Evolutionary conservation across 2,888 invertebrate species (phyloP), one percentile per base, ranked within the genome.

Genomic region (Andricus curvator): DNA sequence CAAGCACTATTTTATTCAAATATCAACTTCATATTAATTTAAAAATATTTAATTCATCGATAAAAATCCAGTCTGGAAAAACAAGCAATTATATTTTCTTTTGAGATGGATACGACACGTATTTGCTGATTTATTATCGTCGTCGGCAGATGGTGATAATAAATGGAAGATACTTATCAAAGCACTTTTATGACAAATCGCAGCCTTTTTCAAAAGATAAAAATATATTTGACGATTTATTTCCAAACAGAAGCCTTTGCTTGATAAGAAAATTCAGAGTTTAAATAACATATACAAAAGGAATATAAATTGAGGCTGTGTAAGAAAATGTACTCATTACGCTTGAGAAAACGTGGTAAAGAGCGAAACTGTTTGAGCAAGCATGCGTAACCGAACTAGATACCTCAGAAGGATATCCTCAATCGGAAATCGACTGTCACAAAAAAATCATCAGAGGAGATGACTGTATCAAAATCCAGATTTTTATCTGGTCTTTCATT

Each of bases 331-430:
- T n/a, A 56, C 56, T 11, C 25, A 70, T 70, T 48, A 70, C 48
- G 68, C 48, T 20, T 48, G 68, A 70, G 48, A 48, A 48, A 70
- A 48, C 25, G 25, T 25, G 11, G 25, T 48, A 29, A 70, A 48
- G 48, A 48, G 48, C 25, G 25, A 29, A 29, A 70, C 22, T 70
- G 37, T 65, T 51, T 22, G 29, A 51, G 48, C 9, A 29, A 37
- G n/a, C 33, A 48, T 68, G 44, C 37, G 66, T 20, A 68, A 25
- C 48, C 17, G 29, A 37, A 37, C 37, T 37, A 65, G 13, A 5
- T 29, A 65, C 33, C 25, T 29, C 29, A 44, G 68, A 48, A 48
- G 48, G 68, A 68, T 25, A 68, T 48, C 68, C 68, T 15, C 68
- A 25, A 48, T 48, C 29, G 25, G 17, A 41, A 48, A 44, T 65